phyloP scores from a whole-genome alignment of 1,140 invertebrate genomes.

The Rhizoglyphus robini region DNA sequence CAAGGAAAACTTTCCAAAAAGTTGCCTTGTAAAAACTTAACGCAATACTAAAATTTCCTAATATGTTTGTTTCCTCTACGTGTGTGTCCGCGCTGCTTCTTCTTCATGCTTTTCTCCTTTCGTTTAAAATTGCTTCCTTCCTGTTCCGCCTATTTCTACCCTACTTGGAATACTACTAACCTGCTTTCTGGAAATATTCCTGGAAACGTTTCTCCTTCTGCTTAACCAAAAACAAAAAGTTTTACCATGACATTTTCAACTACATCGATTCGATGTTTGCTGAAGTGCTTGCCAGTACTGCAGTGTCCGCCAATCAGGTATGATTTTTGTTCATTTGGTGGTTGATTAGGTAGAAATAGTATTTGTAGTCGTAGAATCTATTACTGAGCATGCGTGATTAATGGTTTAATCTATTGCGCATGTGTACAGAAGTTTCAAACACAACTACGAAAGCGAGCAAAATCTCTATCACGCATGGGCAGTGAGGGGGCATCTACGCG shows the following conservation, averaged over 20 bases:
- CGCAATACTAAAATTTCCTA: too few species aligned
- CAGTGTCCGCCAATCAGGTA: slow-evolving; percentile 13
- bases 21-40: too few species aligned
- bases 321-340: background rate
- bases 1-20: background rate
- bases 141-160: too few species aligned
- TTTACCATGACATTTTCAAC: slow-evolving; percentile 21
- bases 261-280: slow-evolving; percentile 23
- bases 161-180: too few species aligned
- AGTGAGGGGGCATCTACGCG: background rate
- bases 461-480: background rate
- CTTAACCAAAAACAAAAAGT: slow-evolving; percentile 2
- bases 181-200: too few species aligned
- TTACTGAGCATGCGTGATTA: too few species aligned
- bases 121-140: too few species aligned
- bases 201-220: background rate
- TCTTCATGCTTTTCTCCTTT: too few species aligned
- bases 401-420: too few species aligned
- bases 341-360: background rate
- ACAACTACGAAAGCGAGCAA: background rate
- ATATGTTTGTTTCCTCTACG: too few species aligned
- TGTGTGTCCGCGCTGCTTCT: too few species aligned
- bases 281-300: slow-evolving; percentile 22
- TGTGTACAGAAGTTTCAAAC: slow-evolving; percentile 1
- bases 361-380: background rate